Percentiles rank a stretch among this genome's conserved stretches.
Evolutionary conservation across 1,140 invertebrate species (phyloP).

Genomic region (Calephelis nemesis): DNA sequence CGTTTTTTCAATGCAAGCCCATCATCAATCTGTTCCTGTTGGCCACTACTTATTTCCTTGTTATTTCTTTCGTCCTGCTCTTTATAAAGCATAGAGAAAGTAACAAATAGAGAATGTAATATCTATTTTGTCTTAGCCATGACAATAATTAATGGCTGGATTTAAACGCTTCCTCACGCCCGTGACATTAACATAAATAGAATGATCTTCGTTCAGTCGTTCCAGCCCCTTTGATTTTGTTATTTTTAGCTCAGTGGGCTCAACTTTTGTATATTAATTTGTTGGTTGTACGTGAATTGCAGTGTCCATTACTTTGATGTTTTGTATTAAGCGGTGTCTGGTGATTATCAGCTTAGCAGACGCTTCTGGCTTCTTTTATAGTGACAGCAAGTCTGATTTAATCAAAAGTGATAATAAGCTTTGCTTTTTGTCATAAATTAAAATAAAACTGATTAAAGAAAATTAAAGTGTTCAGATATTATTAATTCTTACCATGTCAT

Average conservation of each 20-base stretch:
- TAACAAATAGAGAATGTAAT: conserved; percentile 74
- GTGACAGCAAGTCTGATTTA: conserved; percentile 21
- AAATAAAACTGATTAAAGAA: too few relatives aligned
- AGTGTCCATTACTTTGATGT: conserved; percentile 72
- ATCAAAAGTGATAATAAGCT: conserved; percentile 5
- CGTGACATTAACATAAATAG: conserved; percentile 79
- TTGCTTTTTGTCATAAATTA: background rate
- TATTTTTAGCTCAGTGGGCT: conserved; percentile 71
- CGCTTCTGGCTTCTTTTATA: conserved; percentile 34
- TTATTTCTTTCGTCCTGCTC: conserved; percentile 71
- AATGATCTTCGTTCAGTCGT: conserved; percentile 70
- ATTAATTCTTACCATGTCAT: too few relatives aligned
- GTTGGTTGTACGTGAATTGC: conserved; percentile 52
- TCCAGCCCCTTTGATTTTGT: conserved; percentile 72
- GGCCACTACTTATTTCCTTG: conserved; percentile 66
- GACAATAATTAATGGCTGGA: conserved; percentile 79
- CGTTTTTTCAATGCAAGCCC: conserved; percentile 62
- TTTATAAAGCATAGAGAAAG: conserved; percentile 58
- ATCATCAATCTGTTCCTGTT: conserved; percentile 69
- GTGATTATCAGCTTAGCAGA: conserved; percentile 62
- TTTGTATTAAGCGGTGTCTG: conserved; percentile 70
- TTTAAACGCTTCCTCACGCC: conserved; percentile 79
- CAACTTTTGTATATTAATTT: conserved; percentile 76
- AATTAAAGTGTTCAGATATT: too few relatives aligned
- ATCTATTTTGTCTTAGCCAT: conserved; percentile 76